A percentile compares a stretch with the other conserved stretches of the same genome.
phyloP scores from a whole-genome alignment of 1,140 invertebrate genomes.

The Drosophila equinoxialis region DNA sequence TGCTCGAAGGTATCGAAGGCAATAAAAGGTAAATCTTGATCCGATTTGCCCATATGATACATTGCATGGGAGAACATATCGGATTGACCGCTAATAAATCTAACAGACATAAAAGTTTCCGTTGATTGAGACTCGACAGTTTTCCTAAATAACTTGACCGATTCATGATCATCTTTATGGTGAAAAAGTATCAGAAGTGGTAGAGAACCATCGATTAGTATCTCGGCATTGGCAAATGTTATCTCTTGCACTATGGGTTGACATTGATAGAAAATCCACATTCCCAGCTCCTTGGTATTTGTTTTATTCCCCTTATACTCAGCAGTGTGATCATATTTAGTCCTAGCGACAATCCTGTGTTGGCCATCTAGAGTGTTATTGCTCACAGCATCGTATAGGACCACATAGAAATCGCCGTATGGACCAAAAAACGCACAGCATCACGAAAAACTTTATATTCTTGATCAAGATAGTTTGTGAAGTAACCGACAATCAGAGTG shows the following conservation, averaged over 20 bases:
- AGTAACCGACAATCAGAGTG: slow-evolving; percentile 96
- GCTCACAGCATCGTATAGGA: slow-evolving; percentile 90
- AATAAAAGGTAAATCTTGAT: slow-evolving; percentile 47
- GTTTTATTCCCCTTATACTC: slow-evolving; percentile 40
- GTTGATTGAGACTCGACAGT: slow-evolving; percentile 1
- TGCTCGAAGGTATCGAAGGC: slow-evolving; percentile 53
- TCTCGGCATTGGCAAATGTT: slow-evolving; percentile 64
- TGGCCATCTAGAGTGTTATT: slow-evolving; percentile 6
- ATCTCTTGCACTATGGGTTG: slow-evolving; percentile 35
- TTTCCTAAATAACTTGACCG: slow-evolving; percentile 32
- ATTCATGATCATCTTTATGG: slow-evolving; percentile 18
- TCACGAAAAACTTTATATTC: slow-evolving; percentile 91
- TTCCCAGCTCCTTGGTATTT: not conserved
- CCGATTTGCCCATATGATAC: slow-evolving; percentile 37
- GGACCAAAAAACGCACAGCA: slow-evolving; percentile 94
- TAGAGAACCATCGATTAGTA: slow-evolving; percentile 37
- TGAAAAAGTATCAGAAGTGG: slow-evolving; percentile 56
- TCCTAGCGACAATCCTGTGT: slow-evolving; percentile 30
- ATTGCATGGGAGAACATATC: slow-evolving; percentile 37
- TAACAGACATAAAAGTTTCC: slow-evolving; percentile 20
- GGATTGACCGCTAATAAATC: slow-evolving; percentile 44
- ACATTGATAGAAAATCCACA: slow-evolving; percentile 40
- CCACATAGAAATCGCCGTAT: slow-evolving; percentile 96
- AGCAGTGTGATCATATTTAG: slow-evolving; percentile 2
- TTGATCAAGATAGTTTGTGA: slow-evolving; percentile 89